Evolutionary conservation across 1,140 invertebrate species (phyloP), one percentile per base, ranked within the genome.

Genomic region (Leptestheria dahalacensis): DNA sequence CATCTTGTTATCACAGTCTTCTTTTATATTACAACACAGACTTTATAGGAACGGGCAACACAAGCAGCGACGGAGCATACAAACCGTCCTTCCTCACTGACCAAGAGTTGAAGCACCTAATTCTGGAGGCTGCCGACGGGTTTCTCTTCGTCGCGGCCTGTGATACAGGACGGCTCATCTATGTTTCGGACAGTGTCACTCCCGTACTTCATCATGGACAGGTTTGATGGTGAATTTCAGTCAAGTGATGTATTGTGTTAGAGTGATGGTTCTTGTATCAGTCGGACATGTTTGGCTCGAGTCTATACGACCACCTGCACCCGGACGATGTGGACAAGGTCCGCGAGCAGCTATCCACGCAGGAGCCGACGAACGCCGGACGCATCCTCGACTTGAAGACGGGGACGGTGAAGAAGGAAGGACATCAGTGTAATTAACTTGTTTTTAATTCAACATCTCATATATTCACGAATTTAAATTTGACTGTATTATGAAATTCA

Each of bases 61-160:
- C 92, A 15, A 88, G 83, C 61, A 83, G 82, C 33, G 92, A 96
- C 76, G 91, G 90, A 26, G 87, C 89, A 1, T 98, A 97, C 72
- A 98, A 97, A 73, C 96, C 96, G 12, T 96, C 94, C 2, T 99
- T 99, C 72, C 78, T 99, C 25, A 98, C 95, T 46, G 97, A 99
- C 75, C 93, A 98, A 71, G 97, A 99, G 73, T 74, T 99, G 20
- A 99, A 99, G 71, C 96, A 99, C 76, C 77, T 99, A 57, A 98
- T 99, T 63, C 75, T 99, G 52, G 96, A 99, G 77, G 95, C 97
- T 20, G 96, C 97, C 10, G 97, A 99, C 77, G 97, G 97, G 1
- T 99, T 99, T 74, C 78, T 99, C 23, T 99, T 99, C 74, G 96
- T 99, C 9, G 90, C 97, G 0, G 91, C 91, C 64, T 99, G 96